Evolutionary conservation across 2,113 vertebrate species (phyloP), one percentile per base, ranked within the genome.

Genomic region (Pseudorasbora parva): DNA sequence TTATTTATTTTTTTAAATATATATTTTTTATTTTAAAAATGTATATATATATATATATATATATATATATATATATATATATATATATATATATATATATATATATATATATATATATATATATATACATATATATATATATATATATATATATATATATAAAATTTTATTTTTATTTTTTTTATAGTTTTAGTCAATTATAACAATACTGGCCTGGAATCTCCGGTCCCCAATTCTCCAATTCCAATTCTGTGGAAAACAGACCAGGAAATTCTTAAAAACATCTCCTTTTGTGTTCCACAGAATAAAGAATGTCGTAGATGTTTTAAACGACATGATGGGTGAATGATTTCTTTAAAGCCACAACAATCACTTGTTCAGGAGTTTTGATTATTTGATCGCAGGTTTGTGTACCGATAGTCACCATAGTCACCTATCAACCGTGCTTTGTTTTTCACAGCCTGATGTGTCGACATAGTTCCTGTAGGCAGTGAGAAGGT

Each of bases 381-480:
- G 33, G 37, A 57, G 33, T 73, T 30, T 68, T 79, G 59, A 78
- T 76, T 84, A 76, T 81, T 71, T 33, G 59, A 82, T 82, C 12
- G 64, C 64, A 19, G 37, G 71, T 83, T 83, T 81, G 81, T 87
- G 72, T 84, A 83, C 72, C 75, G 57, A 85, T 87, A 84, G 86
- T 89, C 85, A 12, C 82, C 75, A 89, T 89, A 49, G 86, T 56
- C 57, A 84, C 81, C 59, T 56, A 68, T 30, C 75, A 78, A 5
- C 64, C 1, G 0, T 62, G 33, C 78, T 85, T 86, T 86, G 84
- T 87, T 86, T 86, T 86, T 85, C 45, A 72, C 23, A 82, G 82
- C 72, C 72, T 81, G 74, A 64, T 82, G 72, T 85, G 83, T 88
- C 57, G 82, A 86, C 85, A 86, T 54, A 83, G 83, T 88, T 89